These are phyloP conservation scores for Aphelenchoides besseyi DNA, from an alignment of 1,140 invertebrate genomes.

Conservation along the genomic window DNA sequence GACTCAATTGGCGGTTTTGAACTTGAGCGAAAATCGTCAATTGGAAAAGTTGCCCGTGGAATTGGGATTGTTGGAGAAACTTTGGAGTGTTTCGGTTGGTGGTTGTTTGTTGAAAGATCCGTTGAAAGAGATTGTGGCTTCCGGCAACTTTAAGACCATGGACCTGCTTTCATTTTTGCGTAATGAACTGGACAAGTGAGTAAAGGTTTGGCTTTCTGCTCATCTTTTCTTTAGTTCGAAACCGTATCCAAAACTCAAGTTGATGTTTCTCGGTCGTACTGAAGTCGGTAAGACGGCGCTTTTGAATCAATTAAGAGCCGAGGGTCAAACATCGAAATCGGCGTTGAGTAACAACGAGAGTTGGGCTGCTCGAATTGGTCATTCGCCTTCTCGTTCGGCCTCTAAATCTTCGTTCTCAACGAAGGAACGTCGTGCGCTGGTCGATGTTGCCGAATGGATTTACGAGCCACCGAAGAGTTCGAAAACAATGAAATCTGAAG, in stretches of 20 bases:
- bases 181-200: conserved; percentile 69
- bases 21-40: conserved; percentile 82
- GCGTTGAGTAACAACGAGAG: conserved; percentile 78
- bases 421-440: neutral
- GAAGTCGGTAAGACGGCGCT: conserved; percentile 90
- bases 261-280: conserved; percentile 94
- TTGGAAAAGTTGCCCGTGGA: conserved; percentile 83
- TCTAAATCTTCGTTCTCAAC: conserved; percentile 64
- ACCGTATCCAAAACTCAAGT: conserved; percentile 88
- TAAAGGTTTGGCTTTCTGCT: conserved; percentile 2
- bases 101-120: conserved; percentile 79
- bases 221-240: conserved; percentile 72
- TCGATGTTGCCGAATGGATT: conserved; percentile 68
- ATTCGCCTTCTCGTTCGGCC: conserved; percentile 72
- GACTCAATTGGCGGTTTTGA: conserved; percentile 83
- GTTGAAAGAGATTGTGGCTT: conserved; percentile 83
- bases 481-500: conserved; percentile 72
- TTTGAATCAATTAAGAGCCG: conserved; percentile 79
- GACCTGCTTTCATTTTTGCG: conserved; percentile 93
- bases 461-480: conserved; percentile 75
- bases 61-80: conserved; percentile 82
- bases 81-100: conserved; percentile 91
- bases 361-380: conserved; percentile 89
- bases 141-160: conserved; percentile 88
- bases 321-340: conserved; percentile 74